A percentile compares a stretch with the other conserved stretches of the same genome.
Conservation (phyloP, 2,888 invertebrate species). For the Trichacis sp. region DNA sequence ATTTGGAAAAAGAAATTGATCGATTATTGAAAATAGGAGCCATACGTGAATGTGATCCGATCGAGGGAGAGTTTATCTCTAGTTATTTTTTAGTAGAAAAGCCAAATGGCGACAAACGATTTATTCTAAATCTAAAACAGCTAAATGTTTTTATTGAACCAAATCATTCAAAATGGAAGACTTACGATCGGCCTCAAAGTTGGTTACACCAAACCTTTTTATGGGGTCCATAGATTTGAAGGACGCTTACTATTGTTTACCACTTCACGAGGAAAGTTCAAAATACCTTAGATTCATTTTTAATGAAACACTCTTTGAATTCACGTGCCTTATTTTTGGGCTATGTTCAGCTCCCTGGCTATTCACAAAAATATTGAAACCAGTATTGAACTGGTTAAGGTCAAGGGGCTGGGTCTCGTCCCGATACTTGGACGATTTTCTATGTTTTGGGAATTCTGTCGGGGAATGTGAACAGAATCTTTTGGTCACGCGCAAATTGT, state of each 20-base stretch:
- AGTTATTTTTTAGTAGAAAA: constrained; percentile 6
- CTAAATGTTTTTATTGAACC: constrained; percentile 10
- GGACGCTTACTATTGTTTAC: not conserved
- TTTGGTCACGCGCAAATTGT: not conserved
- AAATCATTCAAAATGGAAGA: constrained; percentile 9
- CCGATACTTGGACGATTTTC: not conserved
- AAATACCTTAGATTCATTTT: not conserved
- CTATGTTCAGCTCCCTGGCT: not conserved
- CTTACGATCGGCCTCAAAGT: constrained; percentile 7
- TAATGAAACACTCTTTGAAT: not conserved
- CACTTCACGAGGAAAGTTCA: not conserved
- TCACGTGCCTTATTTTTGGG: not conserved
- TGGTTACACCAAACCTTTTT: constrained; percentile 4
- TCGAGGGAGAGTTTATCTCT: not conserved
- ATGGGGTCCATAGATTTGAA: not conserved
- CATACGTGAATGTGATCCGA: not conserved
- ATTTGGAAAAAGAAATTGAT: not conserved
- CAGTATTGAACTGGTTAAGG: not conserved
- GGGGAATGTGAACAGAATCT: not conserved
- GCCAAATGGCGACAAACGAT: constrained; percentile 1
- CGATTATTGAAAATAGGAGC: not conserved
- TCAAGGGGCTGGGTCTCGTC: not conserved
- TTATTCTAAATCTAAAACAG: constrained; percentile 8
- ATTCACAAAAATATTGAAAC: not conserved
- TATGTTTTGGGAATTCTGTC: not conserved